These are phyloP conservation scores for Pyrgilauda ruficollis DNA, from an alignment of 2,113 vertebrate genomes.

Conservation along the genomic window DNA sequence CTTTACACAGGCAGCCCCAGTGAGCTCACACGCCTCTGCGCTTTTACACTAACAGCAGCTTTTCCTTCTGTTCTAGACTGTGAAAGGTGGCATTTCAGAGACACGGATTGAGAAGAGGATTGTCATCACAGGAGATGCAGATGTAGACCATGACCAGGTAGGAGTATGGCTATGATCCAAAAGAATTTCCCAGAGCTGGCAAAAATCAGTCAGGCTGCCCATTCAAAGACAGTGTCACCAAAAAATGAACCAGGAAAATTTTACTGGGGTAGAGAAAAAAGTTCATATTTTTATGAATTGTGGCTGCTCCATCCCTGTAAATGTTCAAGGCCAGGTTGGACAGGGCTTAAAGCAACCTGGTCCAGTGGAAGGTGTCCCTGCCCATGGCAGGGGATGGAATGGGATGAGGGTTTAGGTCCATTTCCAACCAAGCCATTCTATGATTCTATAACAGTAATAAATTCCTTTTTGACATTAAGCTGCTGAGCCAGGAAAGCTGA, in stretches of 20 bases:
- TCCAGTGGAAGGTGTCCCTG: neutral
- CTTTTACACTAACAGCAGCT: neutral
- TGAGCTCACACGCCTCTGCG: neutral
- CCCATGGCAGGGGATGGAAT: neutral
- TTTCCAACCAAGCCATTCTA: neutral
- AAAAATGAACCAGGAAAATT: neutral
- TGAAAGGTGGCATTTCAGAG: slow-evolving; percentile 97
- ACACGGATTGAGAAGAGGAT: slow-evolving; percentile 98
- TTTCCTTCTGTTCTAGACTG: slow-evolving; percentile 78
- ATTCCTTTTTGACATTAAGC: neutral
- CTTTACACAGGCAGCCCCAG: neutral
- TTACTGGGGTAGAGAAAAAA: neutral
- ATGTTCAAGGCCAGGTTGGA: neutral
- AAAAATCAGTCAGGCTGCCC: neutral
- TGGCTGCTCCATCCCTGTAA: neutral
- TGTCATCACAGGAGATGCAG: slow-evolving; percentile 94
- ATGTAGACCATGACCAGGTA: slow-evolving; percentile 98
- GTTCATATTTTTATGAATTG: neutral
- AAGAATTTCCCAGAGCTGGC: neutral
- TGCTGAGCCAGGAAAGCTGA: neutral
- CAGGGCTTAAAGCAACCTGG: neutral
- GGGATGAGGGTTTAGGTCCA: neutral
- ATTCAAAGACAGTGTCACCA: neutral
- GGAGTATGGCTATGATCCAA: neutral
- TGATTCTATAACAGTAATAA: neutral